Conservation (phyloP, 2,113 vertebrate species). For the Paraplagusia blochii region DNA sequence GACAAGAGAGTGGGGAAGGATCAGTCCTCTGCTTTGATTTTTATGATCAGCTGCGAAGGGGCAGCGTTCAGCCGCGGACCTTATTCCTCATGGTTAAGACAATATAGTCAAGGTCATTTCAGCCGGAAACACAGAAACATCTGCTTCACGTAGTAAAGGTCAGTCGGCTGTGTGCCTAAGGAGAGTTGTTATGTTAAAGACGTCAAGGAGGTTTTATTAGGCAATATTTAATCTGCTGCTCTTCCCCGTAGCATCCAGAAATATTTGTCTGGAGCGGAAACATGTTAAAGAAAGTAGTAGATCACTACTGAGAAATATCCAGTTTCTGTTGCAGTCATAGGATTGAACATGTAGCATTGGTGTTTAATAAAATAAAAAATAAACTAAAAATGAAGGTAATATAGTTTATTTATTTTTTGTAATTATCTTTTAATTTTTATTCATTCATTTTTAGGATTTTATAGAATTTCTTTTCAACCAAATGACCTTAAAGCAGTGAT, state of each 20-base stretch:
- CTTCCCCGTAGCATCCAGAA: not conserved
- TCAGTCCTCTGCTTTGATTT: conserved; percentile 24
- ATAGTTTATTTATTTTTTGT: too few relatives aligned
- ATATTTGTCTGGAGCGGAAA: too few relatives aligned
- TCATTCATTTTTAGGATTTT: not conserved
- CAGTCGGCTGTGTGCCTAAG: not conserved
- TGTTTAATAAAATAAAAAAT: too few relatives aligned
- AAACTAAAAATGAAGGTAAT: too few relatives aligned
- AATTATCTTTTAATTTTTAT: too few relatives aligned
- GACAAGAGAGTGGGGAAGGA: conserved; percentile 14
- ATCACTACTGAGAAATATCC: too few relatives aligned
- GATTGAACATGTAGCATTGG: too few relatives aligned
- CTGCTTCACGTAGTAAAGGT: conserved; percentile 12
- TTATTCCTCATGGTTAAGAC: conserved; percentile 28
- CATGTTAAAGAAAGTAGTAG: too few relatives aligned
- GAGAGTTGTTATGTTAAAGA: not conserved
- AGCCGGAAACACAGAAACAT: conserved; percentile 16
- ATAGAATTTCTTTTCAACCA: conserved; percentile 1
- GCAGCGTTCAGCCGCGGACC: conserved; percentile 4
- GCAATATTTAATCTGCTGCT: not conserved
- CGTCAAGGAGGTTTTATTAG: not conserved
- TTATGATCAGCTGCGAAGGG: conserved; percentile 20
- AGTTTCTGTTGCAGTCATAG: too few relatives aligned
- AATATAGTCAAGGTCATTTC: conserved; percentile 43
- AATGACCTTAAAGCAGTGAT: not conserved